These are phyloP conservation scores for Taeniopygia guttata DNA, from an alignment of 2,797 vertebrate species.

Conservation along the genomic window DNA sequence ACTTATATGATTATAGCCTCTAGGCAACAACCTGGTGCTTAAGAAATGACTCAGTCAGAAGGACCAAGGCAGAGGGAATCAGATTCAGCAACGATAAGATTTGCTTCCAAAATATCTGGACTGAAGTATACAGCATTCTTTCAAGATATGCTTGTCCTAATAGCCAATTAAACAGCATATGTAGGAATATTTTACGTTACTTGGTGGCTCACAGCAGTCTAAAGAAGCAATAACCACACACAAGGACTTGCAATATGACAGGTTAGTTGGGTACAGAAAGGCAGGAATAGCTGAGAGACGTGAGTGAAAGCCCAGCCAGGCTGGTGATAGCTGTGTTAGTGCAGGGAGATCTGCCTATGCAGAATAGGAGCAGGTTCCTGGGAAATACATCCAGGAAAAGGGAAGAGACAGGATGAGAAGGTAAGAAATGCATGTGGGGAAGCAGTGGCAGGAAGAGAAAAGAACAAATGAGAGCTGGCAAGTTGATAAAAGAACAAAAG, in stretches of 20 bases:
- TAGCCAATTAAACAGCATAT: neutral
- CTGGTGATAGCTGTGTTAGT: neutral
- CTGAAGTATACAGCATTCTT: neutral
- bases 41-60: conserved; percentile 51
- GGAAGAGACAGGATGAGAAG: conserved; percentile 10
- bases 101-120: neutral
- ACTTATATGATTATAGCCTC: conserved; percentile 45
- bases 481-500: conserved; percentile 54
- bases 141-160: neutral
- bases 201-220: neutral
- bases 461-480: conserved; percentile 44
- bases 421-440: neutral
- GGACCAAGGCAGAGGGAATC: conserved; percentile 25
- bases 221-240: neutral
- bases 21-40: conserved; percentile 30
- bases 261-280: neutral
- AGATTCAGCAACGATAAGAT: neutral
- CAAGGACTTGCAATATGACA: neutral
- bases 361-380: neutral
- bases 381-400: conserved; percentile 3
- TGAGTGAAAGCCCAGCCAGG: neutral
- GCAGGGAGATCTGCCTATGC: neutral
- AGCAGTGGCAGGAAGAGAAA: conserved; percentile 42
- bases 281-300: neutral
- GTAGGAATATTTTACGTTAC: neutral